Base-by-base conservation (phyloP, 2,888 invertebrate species). In the Gastrophysa polygoni region DNA sequence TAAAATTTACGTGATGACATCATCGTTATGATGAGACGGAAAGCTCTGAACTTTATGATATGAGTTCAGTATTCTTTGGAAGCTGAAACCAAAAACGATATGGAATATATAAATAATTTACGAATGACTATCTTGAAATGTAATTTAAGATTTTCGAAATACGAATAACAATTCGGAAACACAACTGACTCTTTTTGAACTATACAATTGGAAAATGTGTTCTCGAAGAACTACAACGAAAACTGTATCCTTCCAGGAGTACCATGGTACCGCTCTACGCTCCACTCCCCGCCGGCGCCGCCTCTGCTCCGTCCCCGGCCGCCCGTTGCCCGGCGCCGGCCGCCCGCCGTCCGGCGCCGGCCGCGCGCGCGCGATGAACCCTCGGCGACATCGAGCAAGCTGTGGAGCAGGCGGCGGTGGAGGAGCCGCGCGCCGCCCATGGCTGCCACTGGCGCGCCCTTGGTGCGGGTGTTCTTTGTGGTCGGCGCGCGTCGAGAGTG, bases 401-500 rank as follows among this genome's bases (percentile, higher is more conserved):
- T 18, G 34, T 10, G 24, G 20, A 38, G 18, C 24, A 47, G 18
- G 21, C 43, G 46, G 46, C 10, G 43, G 24, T 14, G 24, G 24
- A 24, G 43, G 18, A 21, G 43, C 57, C 51, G 51, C 48, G 51
- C 47, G 68, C 80, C 83, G 70, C 77, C 68, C 59, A 80, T 83
- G 70, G 84, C 84, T 46, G 38, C 11, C 14, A 3, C 38, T 1
- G 14, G 3, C 38, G 2, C 7, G 24, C 83, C 82, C 68, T 78
- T 83, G 52, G 86, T 81, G 71, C 78, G 77, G 75, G 77, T 81
- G 72, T 79, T 76, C 71, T 82, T 82, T 74, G 78, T 77, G 78
- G 81, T 81, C 79, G 82, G 82, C 75, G 76, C 76, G 77, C 78
- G 81, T 78, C 78, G 78, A 77, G 82, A 82, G 75, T 76, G 77